phyloP scores from a whole-genome alignment of 2,113 vertebrate genomes.

The Pluvianellus socialis region DNA sequence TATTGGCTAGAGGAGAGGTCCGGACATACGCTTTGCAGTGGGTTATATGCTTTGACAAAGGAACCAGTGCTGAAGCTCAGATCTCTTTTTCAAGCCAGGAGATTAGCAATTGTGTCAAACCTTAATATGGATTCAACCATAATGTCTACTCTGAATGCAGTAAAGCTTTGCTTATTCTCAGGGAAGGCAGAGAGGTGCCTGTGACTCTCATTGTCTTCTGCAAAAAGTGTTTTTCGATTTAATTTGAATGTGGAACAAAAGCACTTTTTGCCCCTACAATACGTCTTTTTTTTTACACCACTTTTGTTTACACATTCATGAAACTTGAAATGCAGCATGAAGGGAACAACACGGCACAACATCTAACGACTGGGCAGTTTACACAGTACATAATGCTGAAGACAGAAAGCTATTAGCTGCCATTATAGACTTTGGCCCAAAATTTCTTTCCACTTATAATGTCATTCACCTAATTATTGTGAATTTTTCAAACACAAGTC shows the following conservation, averaged over 20 bases:
- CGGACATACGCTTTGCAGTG: not conserved
- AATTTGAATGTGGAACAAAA: not conserved
- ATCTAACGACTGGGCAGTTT: not conserved
- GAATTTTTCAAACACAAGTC: not conserved
- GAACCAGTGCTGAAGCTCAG: not conserved
- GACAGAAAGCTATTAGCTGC: not conserved
- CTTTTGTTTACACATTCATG: not conserved
- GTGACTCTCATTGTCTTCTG: not conserved
- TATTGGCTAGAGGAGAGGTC: not conserved
- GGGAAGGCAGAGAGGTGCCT: not conserved
- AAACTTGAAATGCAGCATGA: not conserved
- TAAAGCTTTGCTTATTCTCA: not conserved
- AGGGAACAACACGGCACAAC: not conserved
- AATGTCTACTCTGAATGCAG: not conserved
- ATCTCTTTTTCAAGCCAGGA: not conserved
- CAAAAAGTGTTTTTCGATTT: not conserved
- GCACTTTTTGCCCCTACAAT: not conserved
- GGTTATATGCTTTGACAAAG: not conserved
- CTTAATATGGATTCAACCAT: not conserved
- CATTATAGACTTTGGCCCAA: not conserved
- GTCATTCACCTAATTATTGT: not conserved
- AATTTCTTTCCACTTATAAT: not conserved
- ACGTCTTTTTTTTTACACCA: not conserved
- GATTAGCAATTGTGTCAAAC: not conserved
- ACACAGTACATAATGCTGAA: not conserved